A percentile compares a stretch with the other conserved stretches of the same genome.
phyloP scores from a whole-genome alignment of 2,113 vertebrate species.

The Natator depressus region DNA sequence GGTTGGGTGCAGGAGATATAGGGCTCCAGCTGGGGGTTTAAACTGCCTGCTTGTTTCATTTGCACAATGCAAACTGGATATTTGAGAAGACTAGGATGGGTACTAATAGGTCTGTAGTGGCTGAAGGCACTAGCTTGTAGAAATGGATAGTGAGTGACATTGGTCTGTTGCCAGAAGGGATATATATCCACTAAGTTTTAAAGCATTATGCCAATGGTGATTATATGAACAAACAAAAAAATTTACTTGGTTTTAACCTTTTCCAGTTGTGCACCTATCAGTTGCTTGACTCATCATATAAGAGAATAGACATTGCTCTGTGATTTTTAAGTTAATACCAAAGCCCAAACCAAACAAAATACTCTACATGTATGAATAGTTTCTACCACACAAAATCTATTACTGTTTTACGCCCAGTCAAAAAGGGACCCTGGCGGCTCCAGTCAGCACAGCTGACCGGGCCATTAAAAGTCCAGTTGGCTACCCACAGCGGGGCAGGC shows the following conservation, averaged over 20 bases:
- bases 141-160: neutral
- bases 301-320: neutral
- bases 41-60: neutral
- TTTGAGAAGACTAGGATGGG: neutral
- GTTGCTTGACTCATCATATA: neutral
- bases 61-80: neutral
- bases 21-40: neutral
- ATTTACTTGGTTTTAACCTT: neutral
- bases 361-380: neutral
- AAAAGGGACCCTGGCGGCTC: too few species aligned
- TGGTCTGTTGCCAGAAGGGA: neutral
- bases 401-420: neutral
- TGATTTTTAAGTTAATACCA: neutral
- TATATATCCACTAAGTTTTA: neutral
- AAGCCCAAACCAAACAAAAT: neutral
- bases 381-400: neutral
- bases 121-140: neutral
- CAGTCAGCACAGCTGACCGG: too few species aligned
- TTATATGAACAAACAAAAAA: neutral
- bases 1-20: too few species aligned
- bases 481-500: too few species aligned
- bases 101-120: neutral
- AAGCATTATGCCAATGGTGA: neutral
- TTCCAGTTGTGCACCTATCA: neutral
- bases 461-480: too few species aligned